Conservation (phyloP, 2,113 vertebrate species). For the Equus quagga region DNA sequence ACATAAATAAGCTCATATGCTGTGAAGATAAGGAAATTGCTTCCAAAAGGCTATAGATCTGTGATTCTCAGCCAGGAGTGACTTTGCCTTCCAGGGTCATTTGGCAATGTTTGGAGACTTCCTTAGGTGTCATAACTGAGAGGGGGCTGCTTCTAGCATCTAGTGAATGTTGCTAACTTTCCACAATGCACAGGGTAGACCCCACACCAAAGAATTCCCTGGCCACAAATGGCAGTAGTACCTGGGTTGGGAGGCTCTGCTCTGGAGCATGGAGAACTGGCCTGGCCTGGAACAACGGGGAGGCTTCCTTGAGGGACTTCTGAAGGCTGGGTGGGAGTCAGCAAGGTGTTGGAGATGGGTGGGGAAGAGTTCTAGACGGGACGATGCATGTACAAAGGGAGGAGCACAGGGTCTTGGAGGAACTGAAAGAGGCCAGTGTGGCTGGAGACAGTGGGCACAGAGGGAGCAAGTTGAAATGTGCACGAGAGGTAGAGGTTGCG, state of each 20-base stretch:
- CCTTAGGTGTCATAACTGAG: background rate
- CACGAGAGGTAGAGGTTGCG: rapidly evolving
- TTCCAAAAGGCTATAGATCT: background rate
- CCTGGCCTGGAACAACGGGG: rapidly evolving
- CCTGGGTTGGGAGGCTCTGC: background rate
- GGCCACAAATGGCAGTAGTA: background rate
- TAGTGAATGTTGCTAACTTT: background rate
- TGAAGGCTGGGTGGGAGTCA: background rate
- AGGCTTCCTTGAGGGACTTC: no score
- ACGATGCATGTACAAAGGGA: background rate
- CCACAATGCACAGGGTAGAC: background rate
- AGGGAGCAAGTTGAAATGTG: background rate
- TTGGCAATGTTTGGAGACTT: background rate
- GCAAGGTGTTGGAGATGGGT: background rate
- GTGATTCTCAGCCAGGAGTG: background rate
- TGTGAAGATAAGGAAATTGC: background rate
- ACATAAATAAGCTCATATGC: background rate
- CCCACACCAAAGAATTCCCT: background rate
- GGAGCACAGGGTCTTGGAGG: rapidly evolving
- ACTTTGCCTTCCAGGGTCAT: background rate
- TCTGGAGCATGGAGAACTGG: background rate
- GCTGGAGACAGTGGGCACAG: background rate
- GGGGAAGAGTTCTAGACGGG: background rate
- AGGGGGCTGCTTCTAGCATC: background rate
- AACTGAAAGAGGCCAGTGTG: background rate